phyloP scores from a whole-genome alignment of 2,888 invertebrate genomes.

The Pheosia tremula region DNA sequence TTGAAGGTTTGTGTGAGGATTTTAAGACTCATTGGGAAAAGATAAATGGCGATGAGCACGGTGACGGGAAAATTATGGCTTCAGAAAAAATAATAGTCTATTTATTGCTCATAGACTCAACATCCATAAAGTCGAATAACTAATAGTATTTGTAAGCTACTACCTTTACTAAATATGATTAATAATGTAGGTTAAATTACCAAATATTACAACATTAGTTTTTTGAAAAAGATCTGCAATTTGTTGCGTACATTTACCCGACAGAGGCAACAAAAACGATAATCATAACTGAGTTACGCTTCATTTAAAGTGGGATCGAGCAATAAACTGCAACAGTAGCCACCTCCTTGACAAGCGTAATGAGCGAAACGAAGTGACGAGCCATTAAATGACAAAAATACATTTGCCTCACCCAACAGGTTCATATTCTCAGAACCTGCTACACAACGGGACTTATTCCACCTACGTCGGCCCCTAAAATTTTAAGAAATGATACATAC shows the following conservation, averaged over 20 bases:
- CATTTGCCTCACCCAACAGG: conserved; percentile 9
- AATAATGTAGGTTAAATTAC: too few species aligned
- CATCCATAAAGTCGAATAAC: too few species aligned
- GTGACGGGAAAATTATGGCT: too few species aligned
- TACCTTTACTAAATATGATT: too few species aligned
- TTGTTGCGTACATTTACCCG: too few species aligned
- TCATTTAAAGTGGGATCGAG: neutral
- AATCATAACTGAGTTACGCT: neutral
- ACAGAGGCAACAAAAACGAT: neutral
- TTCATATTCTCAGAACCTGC: conserved; percentile 11
- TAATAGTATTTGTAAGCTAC: too few species aligned
- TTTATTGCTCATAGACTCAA: too few species aligned
- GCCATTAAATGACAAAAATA: conserved; percentile 19
- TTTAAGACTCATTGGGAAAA: too few species aligned
- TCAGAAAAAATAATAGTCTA: too few species aligned
- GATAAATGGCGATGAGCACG: too few species aligned
- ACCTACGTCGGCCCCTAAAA: conserved; percentile 9
- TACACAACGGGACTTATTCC: neutral
- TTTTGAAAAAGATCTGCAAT: too few species aligned
- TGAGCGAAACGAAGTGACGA: neutral
- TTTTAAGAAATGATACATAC: conserved; percentile 9
- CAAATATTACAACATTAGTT: too few species aligned
- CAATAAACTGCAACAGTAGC: neutral
- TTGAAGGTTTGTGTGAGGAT: neutral
- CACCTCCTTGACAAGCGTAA: neutral